phyloP scores from a whole-genome alignment of 2,888 invertebrate genomes.

The Pseudococcus longispinus region DNA sequence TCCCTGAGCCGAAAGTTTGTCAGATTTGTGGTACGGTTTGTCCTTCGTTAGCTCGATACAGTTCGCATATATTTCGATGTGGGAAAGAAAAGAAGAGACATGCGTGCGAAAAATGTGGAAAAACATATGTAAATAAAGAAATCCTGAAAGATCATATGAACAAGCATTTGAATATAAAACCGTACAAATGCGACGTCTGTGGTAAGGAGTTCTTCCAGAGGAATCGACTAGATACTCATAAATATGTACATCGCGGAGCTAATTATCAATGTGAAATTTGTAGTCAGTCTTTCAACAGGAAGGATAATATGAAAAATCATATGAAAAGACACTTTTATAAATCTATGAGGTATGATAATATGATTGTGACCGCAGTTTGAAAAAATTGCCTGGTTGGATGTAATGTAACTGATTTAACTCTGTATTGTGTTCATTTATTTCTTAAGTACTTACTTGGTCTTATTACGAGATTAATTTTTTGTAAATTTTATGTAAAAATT shows the following conservation, averaged over 20 bases:
- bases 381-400: background rate
- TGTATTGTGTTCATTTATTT: background rate
- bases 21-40: slow-evolving; percentile 39
- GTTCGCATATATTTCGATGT: slow-evolving; percentile 36
- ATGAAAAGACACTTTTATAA: slow-evolving; percentile 47
- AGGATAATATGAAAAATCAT: slow-evolving; percentile 48
- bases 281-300: slow-evolving; percentile 35
- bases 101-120: slow-evolving; percentile 29
- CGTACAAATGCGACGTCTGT: slow-evolving; percentile 31
- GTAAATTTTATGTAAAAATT: too few species aligned
- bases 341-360: slow-evolving; percentile 42
- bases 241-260: slow-evolving; percentile 13
- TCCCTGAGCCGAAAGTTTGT: slow-evolving; percentile 43
- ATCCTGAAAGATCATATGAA: slow-evolving; percentile 50
- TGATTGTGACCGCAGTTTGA: slow-evolving; percentile 4
- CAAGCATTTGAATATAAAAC: slow-evolving; percentile 20
- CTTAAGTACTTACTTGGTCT: background rate
- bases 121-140: slow-evolving; percentile 29
- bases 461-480: too few species aligned
- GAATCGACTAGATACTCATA: slow-evolving; percentile 28
- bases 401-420: background rate
- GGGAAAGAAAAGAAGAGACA: slow-evolving; percentile 38
- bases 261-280: slow-evolving; percentile 32
- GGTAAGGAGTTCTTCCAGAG: slow-evolving; percentile 20
- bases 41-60: slow-evolving; percentile 46